Evolutionary conservation across 2,888 invertebrate species (phyloP).

Genomic region (Hymenopus coronatus): DNA sequence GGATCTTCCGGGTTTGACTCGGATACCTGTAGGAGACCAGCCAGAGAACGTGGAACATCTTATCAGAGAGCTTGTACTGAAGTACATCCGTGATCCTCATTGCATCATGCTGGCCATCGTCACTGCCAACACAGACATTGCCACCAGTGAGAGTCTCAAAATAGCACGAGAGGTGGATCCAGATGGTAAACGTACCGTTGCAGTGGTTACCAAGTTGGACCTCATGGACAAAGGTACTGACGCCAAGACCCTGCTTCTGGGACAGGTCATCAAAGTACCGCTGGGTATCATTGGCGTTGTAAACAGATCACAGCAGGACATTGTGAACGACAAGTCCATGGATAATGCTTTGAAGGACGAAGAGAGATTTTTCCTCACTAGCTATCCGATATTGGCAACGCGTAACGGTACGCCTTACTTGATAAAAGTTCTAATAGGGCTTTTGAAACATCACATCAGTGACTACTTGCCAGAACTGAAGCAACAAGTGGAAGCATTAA

Average conservation of each 20-base stretch:
- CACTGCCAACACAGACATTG: slow-evolving; percentile 63
- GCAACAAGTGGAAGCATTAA: slow-evolving; percentile 55
- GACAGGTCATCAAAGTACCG: slow-evolving; percentile 60
- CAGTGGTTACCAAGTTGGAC: slow-evolving; percentile 63
- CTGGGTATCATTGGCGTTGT: slow-evolving; percentile 65
- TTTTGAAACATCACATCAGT: slow-evolving; percentile 62
- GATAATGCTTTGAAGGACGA: slow-evolving; percentile 58
- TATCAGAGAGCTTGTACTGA: slow-evolving; percentile 53
- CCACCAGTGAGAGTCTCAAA: slow-evolving; percentile 61
- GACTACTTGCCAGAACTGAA: slow-evolving; percentile 62
- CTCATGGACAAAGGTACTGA: slow-evolving; percentile 64
- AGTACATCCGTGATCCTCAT: slow-evolving; percentile 58
- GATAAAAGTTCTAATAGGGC: slow-evolving; percentile 57
- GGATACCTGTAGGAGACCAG: slow-evolving; percentile 62
- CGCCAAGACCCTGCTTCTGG: slow-evolving; percentile 61
- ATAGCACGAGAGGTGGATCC: slow-evolving; percentile 59
- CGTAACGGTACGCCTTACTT: slow-evolving; percentile 59
- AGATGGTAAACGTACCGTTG: slow-evolving; percentile 58
- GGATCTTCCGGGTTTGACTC: slow-evolving; percentile 64
- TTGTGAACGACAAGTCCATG: slow-evolving; percentile 46
- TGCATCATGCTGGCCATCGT: slow-evolving; percentile 61
- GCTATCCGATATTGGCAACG: slow-evolving; percentile 59
- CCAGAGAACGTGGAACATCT: slow-evolving; percentile 60
- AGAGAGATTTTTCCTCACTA: slow-evolving; percentile 56
- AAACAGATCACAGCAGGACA: slow-evolving; percentile 60